Evolutionary conservation across 2,113 vertebrate species (phyloP).

Genomic region (Odontesthes bonariensis): DNA sequence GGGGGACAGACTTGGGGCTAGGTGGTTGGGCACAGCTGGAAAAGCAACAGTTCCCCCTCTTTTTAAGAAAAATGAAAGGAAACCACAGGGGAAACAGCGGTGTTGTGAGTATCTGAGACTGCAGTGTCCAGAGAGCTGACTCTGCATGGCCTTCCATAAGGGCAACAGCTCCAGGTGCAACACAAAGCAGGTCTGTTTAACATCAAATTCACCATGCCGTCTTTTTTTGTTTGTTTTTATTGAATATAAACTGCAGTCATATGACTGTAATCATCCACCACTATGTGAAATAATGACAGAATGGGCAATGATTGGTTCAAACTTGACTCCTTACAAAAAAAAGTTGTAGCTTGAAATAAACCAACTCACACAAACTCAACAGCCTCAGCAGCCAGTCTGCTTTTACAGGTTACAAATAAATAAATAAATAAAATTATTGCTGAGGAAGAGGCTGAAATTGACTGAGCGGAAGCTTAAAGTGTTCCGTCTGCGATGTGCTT

Average conservation of each 20-base stretch:
- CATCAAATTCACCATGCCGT: constrained; percentile 12
- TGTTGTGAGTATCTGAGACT: constrained; percentile 35
- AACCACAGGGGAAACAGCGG: constrained; percentile 34
- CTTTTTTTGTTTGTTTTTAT: background rate
- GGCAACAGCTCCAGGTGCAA: constrained; percentile 58
- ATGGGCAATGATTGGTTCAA: constrained; percentile 12
- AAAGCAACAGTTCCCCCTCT: constrained; percentile 76
- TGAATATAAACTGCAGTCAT: constrained; percentile 29
- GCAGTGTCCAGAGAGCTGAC: constrained; percentile 52
- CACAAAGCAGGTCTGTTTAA: constrained; percentile 41
- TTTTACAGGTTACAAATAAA: constrained; percentile 26
- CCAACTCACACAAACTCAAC: constrained; percentile 6
- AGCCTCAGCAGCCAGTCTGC: background rate
- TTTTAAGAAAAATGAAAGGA: constrained; percentile 57
- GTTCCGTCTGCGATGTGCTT: constrained; percentile 21
- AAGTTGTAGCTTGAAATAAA: constrained; percentile 10
- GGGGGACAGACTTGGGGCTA: constrained; percentile 44
- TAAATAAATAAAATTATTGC: background rate
- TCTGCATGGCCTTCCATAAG: constrained; percentile 31
- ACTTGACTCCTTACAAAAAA: background rate
- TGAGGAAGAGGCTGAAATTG: constrained; percentile 22
- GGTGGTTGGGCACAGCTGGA: constrained; percentile 81
- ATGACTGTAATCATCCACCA: constrained; percentile 17
- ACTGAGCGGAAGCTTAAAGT: constrained; percentile 15
- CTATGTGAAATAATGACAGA: constrained; percentile 18